Evolutionary conservation across 2,888 invertebrate genomes (phyloP).

Genomic region (Incurvaria masculella): DNA sequence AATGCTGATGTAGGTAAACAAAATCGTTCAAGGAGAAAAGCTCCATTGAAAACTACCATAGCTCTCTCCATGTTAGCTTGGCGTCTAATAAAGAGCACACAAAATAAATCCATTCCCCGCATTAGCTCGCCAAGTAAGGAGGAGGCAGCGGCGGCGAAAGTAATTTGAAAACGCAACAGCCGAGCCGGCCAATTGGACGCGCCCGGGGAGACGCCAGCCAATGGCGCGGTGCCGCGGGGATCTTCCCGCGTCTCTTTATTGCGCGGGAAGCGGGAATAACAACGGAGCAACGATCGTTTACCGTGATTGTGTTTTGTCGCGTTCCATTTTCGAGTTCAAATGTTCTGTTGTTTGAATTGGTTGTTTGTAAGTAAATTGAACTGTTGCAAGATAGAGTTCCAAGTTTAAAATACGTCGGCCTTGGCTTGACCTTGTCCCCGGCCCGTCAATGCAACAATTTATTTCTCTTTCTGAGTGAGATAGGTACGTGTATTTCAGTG

Average conservation of each 20-base stretch:
- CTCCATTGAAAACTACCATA: too few relatives aligned
- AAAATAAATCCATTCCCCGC: slow-evolving; percentile 6
- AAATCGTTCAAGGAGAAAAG: too few relatives aligned
- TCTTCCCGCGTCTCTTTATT: slow-evolving; percentile 58
- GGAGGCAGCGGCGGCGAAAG: slow-evolving; percentile 40
- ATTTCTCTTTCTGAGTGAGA: too few relatives aligned
- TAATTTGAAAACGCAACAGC: slow-evolving; percentile 57
- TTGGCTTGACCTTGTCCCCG: background rate
- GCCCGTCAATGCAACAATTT: too few relatives aligned
- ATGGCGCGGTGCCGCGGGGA: slow-evolving; percentile 31
- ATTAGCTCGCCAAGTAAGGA: background rate
- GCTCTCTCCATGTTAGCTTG: too few relatives aligned
- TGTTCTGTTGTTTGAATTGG: too few relatives aligned
- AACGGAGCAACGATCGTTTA: slow-evolving; percentile 48
- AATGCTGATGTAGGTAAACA: too few relatives aligned
- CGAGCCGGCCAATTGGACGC: slow-evolving; percentile 39
- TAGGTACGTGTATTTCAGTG: too few relatives aligned
- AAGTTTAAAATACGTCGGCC: slow-evolving; percentile 2
- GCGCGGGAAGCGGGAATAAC: slow-evolving; percentile 49
- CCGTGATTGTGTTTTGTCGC: slow-evolving; percentile 32
- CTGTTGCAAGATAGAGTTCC: background rate
- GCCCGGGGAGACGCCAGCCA: slow-evolving; percentile 39
- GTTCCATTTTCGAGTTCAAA: background rate
- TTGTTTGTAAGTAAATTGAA: too few relatives aligned
- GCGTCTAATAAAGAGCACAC: slow-evolving; percentile 13